A percentile compares a stretch with the other conserved stretches of the same genome.
These are phyloP conservation scores for Mallotus villosus DNA, from an alignment of 2,797 vertebrate genomes.

Conservation along the genomic window DNA sequence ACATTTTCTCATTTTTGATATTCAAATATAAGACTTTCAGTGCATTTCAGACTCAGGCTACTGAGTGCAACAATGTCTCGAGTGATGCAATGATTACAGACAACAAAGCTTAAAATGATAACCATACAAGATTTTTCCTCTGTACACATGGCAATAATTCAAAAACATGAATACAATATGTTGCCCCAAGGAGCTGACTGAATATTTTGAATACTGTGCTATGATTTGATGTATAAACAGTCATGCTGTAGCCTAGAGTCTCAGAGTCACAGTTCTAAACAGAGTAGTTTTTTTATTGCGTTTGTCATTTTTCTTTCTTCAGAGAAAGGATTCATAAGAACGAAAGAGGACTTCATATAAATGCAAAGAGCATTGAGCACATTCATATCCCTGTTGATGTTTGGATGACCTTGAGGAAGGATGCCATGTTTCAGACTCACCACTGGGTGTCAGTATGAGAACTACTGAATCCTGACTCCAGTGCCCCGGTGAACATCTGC, in stretches of 20 bases:
- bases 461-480: conserved; percentile 13
- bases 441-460: conserved; percentile 63
- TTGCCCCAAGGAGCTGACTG: not conserved
- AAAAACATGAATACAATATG: not conserved
- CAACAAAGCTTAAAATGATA: conserved; percentile 10
- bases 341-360: not conserved
- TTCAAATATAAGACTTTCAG: conserved; percentile 33
- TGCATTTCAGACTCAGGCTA: conserved; percentile 26
- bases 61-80: conserved; percentile 9
- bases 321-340: no score
- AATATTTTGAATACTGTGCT: not conserved
- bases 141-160: not conserved
- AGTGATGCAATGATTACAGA: conserved; percentile 25
- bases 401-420: conserved; percentile 8
- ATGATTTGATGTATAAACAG: not conserved
- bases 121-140: not conserved
- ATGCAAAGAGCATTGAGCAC: not conserved
- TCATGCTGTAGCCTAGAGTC: no score
- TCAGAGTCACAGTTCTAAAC: not conserved
- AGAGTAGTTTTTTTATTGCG: not conserved
- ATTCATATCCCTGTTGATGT: not conserved
- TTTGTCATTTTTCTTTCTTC: not conserved
- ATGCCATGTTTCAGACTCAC: conserved; percentile 27
- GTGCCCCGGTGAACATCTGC: no score
- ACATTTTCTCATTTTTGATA: conserved; percentile 23